phyloP scores from a whole-genome alignment of 2,797 vertebrate genomes.

The Sebastolobus alascanus region DNA sequence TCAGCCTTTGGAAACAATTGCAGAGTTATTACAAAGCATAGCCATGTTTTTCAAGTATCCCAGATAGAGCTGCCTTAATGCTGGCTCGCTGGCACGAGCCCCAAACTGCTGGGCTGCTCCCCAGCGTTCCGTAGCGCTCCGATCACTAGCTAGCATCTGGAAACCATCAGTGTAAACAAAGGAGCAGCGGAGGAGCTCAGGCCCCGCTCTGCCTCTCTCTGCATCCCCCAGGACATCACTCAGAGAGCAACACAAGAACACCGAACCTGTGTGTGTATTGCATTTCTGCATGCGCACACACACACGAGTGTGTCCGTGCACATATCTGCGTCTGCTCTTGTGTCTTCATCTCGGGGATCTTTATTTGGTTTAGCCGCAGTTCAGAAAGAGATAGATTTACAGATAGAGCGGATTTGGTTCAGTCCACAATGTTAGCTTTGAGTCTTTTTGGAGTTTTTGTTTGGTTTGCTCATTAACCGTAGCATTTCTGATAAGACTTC shows the following conservation, averaged over 20 bases:
- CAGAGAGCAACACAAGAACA: slow-evolving; percentile 89
- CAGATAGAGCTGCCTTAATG: slow-evolving; percentile 81
- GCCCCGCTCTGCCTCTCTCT: slow-evolving; percentile 83
- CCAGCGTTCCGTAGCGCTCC: slow-evolving; percentile 74
- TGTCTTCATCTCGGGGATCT: slow-evolving; percentile 84
- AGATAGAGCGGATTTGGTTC: slow-evolving; percentile 75
- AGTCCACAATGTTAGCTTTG: slow-evolving; percentile 72
- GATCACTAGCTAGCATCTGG: slow-evolving; percentile 92
- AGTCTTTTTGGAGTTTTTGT: slow-evolving; percentile 75
- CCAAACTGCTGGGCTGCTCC: slow-evolving; percentile 89
- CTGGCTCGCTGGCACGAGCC: slow-evolving; percentile 82
- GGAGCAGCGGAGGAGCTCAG: slow-evolving; percentile 89
- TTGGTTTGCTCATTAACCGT: slow-evolving; percentile 82
- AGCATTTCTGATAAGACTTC: slow-evolving; percentile 78
- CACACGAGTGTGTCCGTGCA: slow-evolving; percentile 6
- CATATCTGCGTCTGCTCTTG: slow-evolving; percentile 71
- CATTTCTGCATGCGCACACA: slow-evolving; percentile 28
- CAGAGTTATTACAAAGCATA: slow-evolving; percentile 75
- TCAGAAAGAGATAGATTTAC: slow-evolving; percentile 79
- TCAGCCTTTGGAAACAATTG: slow-evolving; percentile 64
- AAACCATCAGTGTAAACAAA: slow-evolving; percentile 97
- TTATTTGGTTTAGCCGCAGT: slow-evolving; percentile 91
- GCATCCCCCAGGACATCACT: slow-evolving; percentile 86
- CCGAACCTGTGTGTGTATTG: slow-evolving; percentile 76
- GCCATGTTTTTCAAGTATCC: slow-evolving; percentile 80